Conservation (phyloP, 2,797 vertebrate genomes). For the Lagocephalus sceleratus region DNA sequence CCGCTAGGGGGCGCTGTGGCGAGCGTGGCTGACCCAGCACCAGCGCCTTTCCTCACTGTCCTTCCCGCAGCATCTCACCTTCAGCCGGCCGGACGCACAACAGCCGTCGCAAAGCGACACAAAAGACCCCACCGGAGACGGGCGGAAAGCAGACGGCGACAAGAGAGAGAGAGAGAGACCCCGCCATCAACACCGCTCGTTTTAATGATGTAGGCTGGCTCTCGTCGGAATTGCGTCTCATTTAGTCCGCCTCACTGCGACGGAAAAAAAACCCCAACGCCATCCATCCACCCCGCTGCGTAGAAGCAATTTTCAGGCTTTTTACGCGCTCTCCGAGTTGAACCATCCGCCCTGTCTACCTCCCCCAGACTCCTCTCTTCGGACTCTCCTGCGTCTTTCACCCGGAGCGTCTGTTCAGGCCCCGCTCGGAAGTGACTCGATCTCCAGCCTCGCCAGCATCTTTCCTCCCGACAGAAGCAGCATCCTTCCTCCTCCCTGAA, state of each 20-base stretch:
- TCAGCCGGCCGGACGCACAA: slow-evolving; percentile 54
- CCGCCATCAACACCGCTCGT: background rate
- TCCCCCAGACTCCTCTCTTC: background rate
- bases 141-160: background rate
- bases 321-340: background rate
- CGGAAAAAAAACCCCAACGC: slow-evolving; percentile 21
- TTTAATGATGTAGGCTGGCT: slow-evolving; percentile 62
- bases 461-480: slow-evolving; percentile 21
- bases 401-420: slow-evolving; percentile 29
- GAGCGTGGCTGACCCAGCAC: slow-evolving; percentile 26
- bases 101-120: slow-evolving; percentile 26
- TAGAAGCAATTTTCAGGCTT: slow-evolving; percentile 10
- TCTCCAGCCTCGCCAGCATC: slow-evolving; percentile 48
- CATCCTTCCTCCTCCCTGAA: slow-evolving; percentile 40
- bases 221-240: slow-evolving; percentile 36
- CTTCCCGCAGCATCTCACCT: slow-evolving; percentile 73
- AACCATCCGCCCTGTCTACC: background rate
- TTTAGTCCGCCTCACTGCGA: slow-evolving; percentile 60
- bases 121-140: background rate
- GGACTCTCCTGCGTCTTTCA: slow-evolving; percentile 9
- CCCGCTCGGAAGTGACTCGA: slow-evolving; percentile 11
- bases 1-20: slow-evolving; percentile 49
- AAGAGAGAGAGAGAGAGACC: too few species aligned
- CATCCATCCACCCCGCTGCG: slow-evolving; percentile 35
- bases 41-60: slow-evolving; percentile 53